Base-by-base conservation (phyloP, 2,888 invertebrate genomes). In the Eupithecia vulgata region DNA sequence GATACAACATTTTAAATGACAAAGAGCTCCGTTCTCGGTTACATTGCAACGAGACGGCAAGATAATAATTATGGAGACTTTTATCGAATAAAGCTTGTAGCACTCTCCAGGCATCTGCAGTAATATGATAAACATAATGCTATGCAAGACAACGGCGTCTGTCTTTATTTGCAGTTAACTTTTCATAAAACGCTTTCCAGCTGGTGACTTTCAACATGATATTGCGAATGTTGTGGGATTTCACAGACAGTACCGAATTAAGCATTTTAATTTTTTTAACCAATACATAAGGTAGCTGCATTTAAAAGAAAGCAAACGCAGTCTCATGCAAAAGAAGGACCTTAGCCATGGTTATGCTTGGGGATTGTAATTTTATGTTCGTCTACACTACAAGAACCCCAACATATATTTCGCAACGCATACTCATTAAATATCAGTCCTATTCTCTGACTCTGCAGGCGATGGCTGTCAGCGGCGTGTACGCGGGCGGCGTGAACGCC, bases 401-500 rank as follows among this genome's bases (percentile, higher is more conserved):
- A 67, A 64, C 73, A 70, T 74, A 74, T 67, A 67, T 66, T 70
- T 75, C 67, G 64, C 68, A 79, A 73, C 73, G 74, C 79, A 79
- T 79, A 74, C 77, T 78, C 74, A 80, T 78, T 77, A 70, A 80
- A 80, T 57, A 71, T 70, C 73, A 80, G 78, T 71, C 76, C 65
- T 78, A 78, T 62, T 52, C 76, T 72, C 71, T 79, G 76, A 74
- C 77, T 74, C 72, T 80, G 72, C 80, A 80, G 90, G 94, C 93
- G 76, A 94, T 94, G 92, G 90, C 93, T 69, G 94, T 93, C 25
- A 88, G 92, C 81, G 92, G 93, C 61, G 91, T 94, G 71, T 94
- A 94, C 86, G 91, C 90, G 6, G 86, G 91, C 75, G 88, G 90
- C 57, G 91, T 91, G 68, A 91, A 88, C 66, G 90, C 83, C 7